A percentile compares a stretch with the other conserved stretches of the same genome.
phyloP scores from a whole-genome alignment of 2,113 vertebrate species.

The Cynoglossus semilaevis region DNA sequence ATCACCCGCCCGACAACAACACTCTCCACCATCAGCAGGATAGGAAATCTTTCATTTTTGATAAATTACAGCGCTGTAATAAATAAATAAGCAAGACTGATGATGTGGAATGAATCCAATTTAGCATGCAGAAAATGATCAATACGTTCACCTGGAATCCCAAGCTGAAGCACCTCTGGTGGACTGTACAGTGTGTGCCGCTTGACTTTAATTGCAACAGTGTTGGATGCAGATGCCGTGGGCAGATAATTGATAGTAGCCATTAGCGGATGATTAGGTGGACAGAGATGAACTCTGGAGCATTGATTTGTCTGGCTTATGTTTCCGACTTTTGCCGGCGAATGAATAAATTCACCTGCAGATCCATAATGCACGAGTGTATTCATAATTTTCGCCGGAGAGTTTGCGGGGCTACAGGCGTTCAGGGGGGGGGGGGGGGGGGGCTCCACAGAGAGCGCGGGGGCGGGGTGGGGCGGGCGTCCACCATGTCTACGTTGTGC shows the following conservation, averaged over 20 bases:
- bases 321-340: slow-evolving; percentile 76
- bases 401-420: slow-evolving; percentile 57
- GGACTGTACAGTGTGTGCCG: slow-evolving; percentile 63
- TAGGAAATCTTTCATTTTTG: slow-evolving; percentile 60
- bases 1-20: slow-evolving; percentile 38
- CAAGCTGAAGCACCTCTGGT: slow-evolving; percentile 70
- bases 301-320: slow-evolving; percentile 77
- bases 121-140: slow-evolving; percentile 69
- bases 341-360: slow-evolving; percentile 78
- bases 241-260: slow-evolving; percentile 79
- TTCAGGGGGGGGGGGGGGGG: slow-evolving; percentile 48
- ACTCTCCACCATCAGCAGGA: slow-evolving; percentile 41
- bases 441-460: slow-evolving; percentile 64
- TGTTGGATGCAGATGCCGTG: slow-evolving; percentile 58
- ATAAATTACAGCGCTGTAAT: slow-evolving; percentile 54
- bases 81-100: slow-evolving; percentile 75
- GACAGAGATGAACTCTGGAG: slow-evolving; percentile 78
- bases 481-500: slow-evolving; percentile 61
- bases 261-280: slow-evolving; percentile 81
- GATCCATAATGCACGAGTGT: slow-evolving; percentile 78
- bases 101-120: slow-evolving; percentile 73
- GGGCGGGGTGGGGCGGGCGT: slow-evolving; percentile 64
- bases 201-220: slow-evolving; percentile 76
- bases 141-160: slow-evolving; percentile 75
- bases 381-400: slow-evolving; percentile 74